Base-by-base conservation (phyloP, 92 coral and sea anemone species). In the Actinostola sp. region DNA sequence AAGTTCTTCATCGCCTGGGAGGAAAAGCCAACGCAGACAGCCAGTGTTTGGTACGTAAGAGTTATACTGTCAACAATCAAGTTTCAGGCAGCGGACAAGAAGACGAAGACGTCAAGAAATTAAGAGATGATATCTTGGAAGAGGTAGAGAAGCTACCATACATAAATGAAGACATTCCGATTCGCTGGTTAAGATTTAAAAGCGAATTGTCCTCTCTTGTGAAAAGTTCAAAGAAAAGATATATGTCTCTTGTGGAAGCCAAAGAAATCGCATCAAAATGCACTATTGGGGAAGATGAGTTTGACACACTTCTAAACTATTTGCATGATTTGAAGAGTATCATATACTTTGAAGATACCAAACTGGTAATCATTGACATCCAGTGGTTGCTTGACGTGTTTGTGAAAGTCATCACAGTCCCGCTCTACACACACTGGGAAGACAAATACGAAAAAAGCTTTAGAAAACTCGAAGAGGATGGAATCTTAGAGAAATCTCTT, bases 351-450 rank as follows among this genome's bases (percentile, higher is more conserved):
- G 67, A 68, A 21, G 84, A 66, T 50, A 69, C 87, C 1, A 10
- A 69, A 6, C 0, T 60, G 25, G 72, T 89, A 3, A 68, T 89
- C 42, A 76, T 89, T 21, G 78, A 84, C 50, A 66, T 77, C 7
- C 83, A 71, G 53, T 89, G 93, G 90, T n/a, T 89, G 41, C 48
- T 85, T 21, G 83, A 89, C 68, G 34, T 80, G 34, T 44, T 89
- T 20, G 83, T 73, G 8, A 31, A 78, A 24, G 71, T 89, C 14
- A 80, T 89, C 32, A 89, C 93, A 0, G 84, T 89, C 19, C 72
- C 54, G 54, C 70, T 70, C 1, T 26, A 26, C 26, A 64, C 60
- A 21, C 6, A 54, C 0, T 44, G 39, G 8, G 50, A 58, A 17
- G 66, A 78, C 31, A 46, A 60, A 1, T 66, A 49, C 6, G 31